A percentile compares a stretch with the other conserved stretches of the same genome.
Evolutionary conservation across 2,113 vertebrate species (phyloP).

Genomic region (Nothobranchius furzeri): DNA sequence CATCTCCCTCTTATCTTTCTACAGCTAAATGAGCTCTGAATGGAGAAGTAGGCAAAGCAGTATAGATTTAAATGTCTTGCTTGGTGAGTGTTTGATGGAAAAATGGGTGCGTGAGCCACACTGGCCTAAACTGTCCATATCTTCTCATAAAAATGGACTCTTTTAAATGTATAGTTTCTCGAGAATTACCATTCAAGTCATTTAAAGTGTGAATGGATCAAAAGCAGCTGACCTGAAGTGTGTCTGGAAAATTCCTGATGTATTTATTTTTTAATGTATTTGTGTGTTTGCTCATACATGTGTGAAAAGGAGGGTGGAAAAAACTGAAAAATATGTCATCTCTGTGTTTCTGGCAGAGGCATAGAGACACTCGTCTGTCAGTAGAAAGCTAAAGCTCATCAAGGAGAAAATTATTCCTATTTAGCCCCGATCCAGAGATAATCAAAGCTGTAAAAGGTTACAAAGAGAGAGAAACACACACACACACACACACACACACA

Average conservation of each 20-base stretch:
- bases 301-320: slow-evolving; percentile 1
- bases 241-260: slow-evolving; percentile 39
- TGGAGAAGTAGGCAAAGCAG: slow-evolving; percentile 34
- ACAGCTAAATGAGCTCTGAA: slow-evolving; percentile 62
- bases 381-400: slow-evolving; percentile 38
- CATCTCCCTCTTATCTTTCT: slow-evolving; percentile 53
- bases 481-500: not conserved
- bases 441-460: slow-evolving; percentile 23
- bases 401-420: slow-evolving; percentile 45
- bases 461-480: not conserved
- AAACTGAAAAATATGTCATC: slow-evolving; percentile 28
- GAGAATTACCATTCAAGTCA: slow-evolving; percentile 71
- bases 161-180: slow-evolving; percentile 78
- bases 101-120: slow-evolving; percentile 51
- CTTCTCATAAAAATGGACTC: slow-evolving; percentile 66
- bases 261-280: slow-evolving; percentile 29
- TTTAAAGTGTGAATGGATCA: slow-evolving; percentile 61
- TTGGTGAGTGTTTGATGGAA: slow-evolving; percentile 61
- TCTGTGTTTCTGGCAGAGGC: slow-evolving; percentile 1
- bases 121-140: slow-evolving; percentile 60
- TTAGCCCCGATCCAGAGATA: slow-evolving; percentile 33
- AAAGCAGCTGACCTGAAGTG: slow-evolving; percentile 45
- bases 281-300: not conserved
- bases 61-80: slow-evolving; percentile 51
- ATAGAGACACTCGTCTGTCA: slow-evolving; percentile 24